Evolutionary conservation across 2,797 vertebrate species (phyloP), one percentile per base, ranked within the genome.

Genomic region (Notoglanidium macrostoma): DNA sequence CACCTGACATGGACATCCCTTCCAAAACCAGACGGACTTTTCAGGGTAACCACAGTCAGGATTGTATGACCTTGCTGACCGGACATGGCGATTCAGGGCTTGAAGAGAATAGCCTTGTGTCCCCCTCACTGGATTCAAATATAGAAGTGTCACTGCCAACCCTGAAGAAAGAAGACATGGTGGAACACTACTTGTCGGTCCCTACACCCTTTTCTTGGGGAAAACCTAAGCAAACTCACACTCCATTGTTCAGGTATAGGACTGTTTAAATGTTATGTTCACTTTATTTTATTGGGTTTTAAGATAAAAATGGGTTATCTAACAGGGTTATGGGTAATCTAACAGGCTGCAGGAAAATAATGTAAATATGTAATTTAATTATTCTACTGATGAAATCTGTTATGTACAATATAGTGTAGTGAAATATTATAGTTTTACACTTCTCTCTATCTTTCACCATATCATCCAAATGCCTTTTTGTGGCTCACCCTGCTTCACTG

Each of bases 21-120:
- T 96, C 97, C 32, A 99, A 99, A 96, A 98, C 98, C 90, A 96
- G 98, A 92, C 97, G 97, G 93, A 99, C 97, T 8, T 96, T 96
- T 77, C 96, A 96, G 91, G 94, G 96, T 91, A 95, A 96, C 93
- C 57, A 85, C 51, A 79, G 54, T 85, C 88, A 87, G 63, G 90
- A 91, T 92, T 0, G 91, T 88, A 94, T 95, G 90, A 92, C 94
- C 55, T 91, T 95, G 88, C 88, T 95, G 86, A 89, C 93, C 32
- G 94, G 95, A 90, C 97, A 97, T 92, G 94, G 94, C 85, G 97
- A 97, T 85, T 81, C 95, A 8, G 94, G 91, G 89, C 91, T 96
- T 90, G 96, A 98, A 85, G 97, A 97, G 68, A 93, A 97, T 86
- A 96, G 96, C 83, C 93, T 94, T 83, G 86, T 95, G 83, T 93